Conservation (phyloP, 2,888 invertebrate species). For the Saturnia pavonia region DNA sequence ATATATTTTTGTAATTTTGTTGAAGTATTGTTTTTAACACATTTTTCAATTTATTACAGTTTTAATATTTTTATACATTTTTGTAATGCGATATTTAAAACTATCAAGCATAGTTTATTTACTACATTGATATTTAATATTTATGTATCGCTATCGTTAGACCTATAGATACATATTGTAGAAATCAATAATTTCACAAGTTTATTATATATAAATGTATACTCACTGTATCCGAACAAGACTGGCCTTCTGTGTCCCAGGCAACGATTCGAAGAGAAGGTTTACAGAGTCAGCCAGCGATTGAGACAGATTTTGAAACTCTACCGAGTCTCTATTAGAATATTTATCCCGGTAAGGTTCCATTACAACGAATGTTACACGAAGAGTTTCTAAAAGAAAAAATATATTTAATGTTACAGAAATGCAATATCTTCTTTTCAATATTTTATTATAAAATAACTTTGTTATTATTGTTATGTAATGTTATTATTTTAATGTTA, state of each 20-base stretch:
- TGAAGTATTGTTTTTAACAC: too few species aligned
- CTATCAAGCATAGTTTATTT: too few species aligned
- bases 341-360: slow-evolving; percentile 83
- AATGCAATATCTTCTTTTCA: too few species aligned
- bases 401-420: not conserved
- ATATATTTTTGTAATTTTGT: too few species aligned
- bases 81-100: too few species aligned
- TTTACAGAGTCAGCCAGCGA: slow-evolving; percentile 83
- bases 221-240: slow-evolving; percentile 88
- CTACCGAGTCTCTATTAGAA: slow-evolving; percentile 81
- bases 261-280: slow-evolving; percentile 73
- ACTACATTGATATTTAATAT: not conserved
- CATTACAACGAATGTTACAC: slow-evolving; percentile 81
- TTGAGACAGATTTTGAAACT: slow-evolving; percentile 82
- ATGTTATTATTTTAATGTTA: too few species aligned
- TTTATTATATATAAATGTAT: not conserved
- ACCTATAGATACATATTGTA: not conserved
- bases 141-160: not conserved
- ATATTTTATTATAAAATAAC: too few species aligned
- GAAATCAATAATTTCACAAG: not conserved
- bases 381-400: slow-evolving; percentile 64
- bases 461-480: too few species aligned
- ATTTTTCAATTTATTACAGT: too few species aligned
- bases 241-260: slow-evolving; percentile 82
- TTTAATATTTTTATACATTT: too few species aligned